phyloP scores from a whole-genome alignment of 2,888 invertebrate species.

The Fragum whitleyi region DNA sequence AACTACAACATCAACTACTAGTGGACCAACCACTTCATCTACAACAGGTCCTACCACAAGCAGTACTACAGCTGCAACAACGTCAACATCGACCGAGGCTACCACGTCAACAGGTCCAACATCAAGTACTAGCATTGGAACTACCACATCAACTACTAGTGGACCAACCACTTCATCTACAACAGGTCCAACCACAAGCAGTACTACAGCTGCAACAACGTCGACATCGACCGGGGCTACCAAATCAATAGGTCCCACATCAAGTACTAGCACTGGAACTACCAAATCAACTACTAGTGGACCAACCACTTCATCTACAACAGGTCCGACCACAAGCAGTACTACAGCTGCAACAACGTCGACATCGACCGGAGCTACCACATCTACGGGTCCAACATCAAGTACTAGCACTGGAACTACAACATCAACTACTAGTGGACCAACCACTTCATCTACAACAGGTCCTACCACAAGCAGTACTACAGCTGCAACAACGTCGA shows the following conservation, averaged over 20 bases:
- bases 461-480: conserved; percentile 22
- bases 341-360: not conserved
- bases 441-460: conserved; percentile 31
- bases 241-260: not conserved
- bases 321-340: not conserved
- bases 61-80: not conserved
- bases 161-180: not conserved
- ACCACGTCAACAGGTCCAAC: conserved; percentile 1
- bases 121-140: conserved; percentile 10
- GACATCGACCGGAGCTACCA: not conserved
- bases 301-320: not conserved
- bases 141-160: conserved; percentile 1
- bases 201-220: not conserved
- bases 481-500: conserved; percentile 4
- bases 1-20: not conserved
- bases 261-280: not conserved
- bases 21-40: not conserved
- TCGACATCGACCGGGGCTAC: not conserved
- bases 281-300: not conserved
- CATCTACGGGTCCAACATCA: conserved; percentile 19
- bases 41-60: conserved; percentile 15
- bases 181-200: not conserved
- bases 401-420: conserved; percentile 16
- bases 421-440: conserved; percentile 13
- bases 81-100: not conserved